Conservation (phyloP, 2,797 vertebrate genomes). For the Lepilemur ruficaudatus region DNA sequence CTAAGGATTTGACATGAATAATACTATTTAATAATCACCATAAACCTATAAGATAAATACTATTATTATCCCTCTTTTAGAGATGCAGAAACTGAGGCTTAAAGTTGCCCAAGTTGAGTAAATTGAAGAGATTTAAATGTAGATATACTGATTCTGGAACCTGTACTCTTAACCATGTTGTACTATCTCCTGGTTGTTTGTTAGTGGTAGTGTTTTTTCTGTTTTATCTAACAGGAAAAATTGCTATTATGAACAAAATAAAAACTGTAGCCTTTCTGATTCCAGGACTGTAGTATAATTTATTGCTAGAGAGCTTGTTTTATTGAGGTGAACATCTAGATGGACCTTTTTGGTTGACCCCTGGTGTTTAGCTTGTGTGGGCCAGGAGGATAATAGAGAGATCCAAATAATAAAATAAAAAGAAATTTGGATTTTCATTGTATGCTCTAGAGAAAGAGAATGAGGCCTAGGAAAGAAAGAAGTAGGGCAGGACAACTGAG, state of each 20-base stretch:
- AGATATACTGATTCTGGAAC: neutral
- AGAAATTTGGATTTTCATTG: conserved; percentile 6
- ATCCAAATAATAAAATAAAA: conserved; percentile 20
- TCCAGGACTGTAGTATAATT: neutral
- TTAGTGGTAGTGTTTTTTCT: neutral
- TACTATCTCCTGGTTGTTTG: neutral
- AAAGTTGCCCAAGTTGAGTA: neutral
- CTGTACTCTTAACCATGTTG: neutral
- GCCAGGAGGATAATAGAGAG: neutral
- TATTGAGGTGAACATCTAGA: neutral
- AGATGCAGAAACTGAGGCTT: neutral
- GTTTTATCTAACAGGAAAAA: conserved; percentile 13
- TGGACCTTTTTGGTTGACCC: neutral
- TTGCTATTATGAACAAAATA: neutral
- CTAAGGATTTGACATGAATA: neutral
- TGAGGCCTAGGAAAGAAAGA: neutral
- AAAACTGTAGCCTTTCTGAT: neutral
- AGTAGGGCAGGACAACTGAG: neutral
- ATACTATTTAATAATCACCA: neutral
- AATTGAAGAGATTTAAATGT: neutral
- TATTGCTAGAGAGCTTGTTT: neutral
- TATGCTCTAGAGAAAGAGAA: conserved; percentile 13
- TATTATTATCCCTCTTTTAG: neutral
- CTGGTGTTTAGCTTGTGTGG: neutral
- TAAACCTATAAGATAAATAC: neutral